These are phyloP conservation scores for Glaucomys volans DNA, from an alignment of 2,113 vertebrate species.

Conservation along the genomic window DNA sequence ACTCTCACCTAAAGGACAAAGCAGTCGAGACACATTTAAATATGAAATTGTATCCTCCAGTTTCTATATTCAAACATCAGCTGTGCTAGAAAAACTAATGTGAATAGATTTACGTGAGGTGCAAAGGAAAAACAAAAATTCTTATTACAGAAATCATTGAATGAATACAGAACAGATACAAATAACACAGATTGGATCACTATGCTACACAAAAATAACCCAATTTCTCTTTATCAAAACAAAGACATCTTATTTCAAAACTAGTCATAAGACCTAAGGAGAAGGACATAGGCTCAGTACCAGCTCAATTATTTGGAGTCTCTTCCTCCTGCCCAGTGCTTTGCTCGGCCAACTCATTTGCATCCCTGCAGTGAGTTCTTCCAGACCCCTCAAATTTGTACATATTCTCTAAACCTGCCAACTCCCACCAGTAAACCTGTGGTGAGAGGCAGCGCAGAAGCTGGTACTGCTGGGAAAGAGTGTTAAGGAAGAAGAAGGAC, in stretches of 20 bases:
- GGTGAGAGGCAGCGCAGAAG: background rate
- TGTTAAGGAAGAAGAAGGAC: slow-evolving; percentile 55
- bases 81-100: background rate
- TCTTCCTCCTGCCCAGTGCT: background rate
- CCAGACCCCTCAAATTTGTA: background rate
- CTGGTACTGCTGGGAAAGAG: background rate
- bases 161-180: background rate
- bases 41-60: slow-evolving; percentile 1
- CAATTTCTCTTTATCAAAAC: background rate
- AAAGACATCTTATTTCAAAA: slow-evolving; percentile 38
- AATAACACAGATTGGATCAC: background rate
- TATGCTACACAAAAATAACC: slow-evolving; percentile 25
- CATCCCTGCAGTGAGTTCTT: background rate
- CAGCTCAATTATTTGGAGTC: background rate
- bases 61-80: slow-evolving; percentile 1
- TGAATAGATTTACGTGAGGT: background rate
- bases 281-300: background rate
- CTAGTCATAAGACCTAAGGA: background rate
- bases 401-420: background rate
- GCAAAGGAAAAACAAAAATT: background rate
- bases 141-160: background rate
- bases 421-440: background rate
- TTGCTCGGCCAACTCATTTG: background rate
- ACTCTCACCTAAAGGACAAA: slow-evolving; percentile 17
- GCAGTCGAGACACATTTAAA: slow-evolving; percentile 25